Base-by-base conservation (phyloP, 1,140 invertebrate genomes). In the Drosophila pallidifrons region DNA sequence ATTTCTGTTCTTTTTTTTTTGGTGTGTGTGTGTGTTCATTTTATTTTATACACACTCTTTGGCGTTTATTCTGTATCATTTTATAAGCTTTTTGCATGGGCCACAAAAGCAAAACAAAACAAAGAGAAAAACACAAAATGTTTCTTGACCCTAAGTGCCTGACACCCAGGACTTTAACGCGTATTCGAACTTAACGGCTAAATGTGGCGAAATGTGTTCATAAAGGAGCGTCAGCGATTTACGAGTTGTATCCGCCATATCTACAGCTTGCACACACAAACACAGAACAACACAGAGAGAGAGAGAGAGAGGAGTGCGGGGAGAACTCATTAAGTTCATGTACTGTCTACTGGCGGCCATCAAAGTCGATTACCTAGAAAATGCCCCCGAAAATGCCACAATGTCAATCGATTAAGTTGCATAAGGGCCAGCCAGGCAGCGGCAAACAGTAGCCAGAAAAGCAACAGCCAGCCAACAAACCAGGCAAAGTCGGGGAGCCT, bases 311-410 rank as follows among this genome's bases (percentile, higher is more conserved):
- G 2, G 35, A 51, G 20, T 3, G 38, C 57, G 64, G 11, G 30
- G 57, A 15, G 20, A 20, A 25, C 54, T 57, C 54, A 57, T 57
- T 57, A 57, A 57, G 54, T 57, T 57, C 54, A 57, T 57, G 54
- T 57, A 57, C 54, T 60, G 47, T 57, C 54, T 57, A 25, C 54
- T 57, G 35, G 73, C 59, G 75, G 65, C 77, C 73, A 88, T 88
- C 82, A 87, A 87, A 87, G 83, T 87, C 73, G 83, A 88, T 87
- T 88, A 88, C 80, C 83, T 82, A 77, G 83, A 82, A 88, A 87
- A 82, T 86, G 70, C 75, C 58, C 75, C 75, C 38, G 28, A 76
- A 81, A 74, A 81, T 78, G 76, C 66, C 66, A 75, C 77, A 71
- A 73, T 85, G 81, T 57, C 79, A 88, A 88, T 83, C 83, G 83